Evolutionary conservation across 1,140 invertebrate species (phyloP).

Genomic region (Helicoverpa armigera): DNA sequence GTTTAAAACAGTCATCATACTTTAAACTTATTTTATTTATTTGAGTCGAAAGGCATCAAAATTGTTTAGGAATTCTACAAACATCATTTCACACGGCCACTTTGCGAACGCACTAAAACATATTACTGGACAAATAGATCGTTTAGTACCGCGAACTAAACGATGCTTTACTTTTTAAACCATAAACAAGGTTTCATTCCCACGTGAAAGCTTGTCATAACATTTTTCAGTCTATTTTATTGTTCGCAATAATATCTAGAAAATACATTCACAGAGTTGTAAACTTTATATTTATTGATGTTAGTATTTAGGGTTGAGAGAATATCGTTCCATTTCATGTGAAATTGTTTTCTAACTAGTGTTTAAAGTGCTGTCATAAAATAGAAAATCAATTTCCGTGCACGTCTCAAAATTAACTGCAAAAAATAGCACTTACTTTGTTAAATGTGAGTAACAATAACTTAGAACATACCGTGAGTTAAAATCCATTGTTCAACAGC

Average conservation of each 20-base stretch:
- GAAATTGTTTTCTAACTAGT: not conserved
- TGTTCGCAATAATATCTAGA: conserved; percentile 21
- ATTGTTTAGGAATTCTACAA: conserved; percentile 4
- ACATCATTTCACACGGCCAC: conserved; percentile 11
- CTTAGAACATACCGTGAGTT: too few relatives aligned
- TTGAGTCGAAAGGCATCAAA: not conserved
- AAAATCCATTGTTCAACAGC: not conserved
- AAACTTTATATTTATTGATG: conserved; percentile 13
- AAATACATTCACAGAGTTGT: conserved; percentile 25
- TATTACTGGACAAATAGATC: not conserved
- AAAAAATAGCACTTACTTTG: too few relatives aligned
- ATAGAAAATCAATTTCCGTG: not conserved
- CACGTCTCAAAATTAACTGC: too few relatives aligned
- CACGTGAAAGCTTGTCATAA: conserved; percentile 36
- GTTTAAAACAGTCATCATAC: too few relatives aligned
- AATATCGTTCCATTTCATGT: not conserved
- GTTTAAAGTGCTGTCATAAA: not conserved
- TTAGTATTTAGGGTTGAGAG: not conserved
- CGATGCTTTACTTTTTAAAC: conserved; percentile 30
- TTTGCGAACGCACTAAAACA: conserved; percentile 19
- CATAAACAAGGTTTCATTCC: conserved; percentile 34
- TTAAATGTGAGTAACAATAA: too few relatives aligned
- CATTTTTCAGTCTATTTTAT: conserved; percentile 37
- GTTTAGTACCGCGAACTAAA: conserved; percentile 24
- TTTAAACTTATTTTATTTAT: conserved; percentile 1